Evolutionary conservation across 2,888 invertebrate genomes (phyloP), one percentile per base, ranked within the genome.

Genomic region (Atherix ibis): DNA sequence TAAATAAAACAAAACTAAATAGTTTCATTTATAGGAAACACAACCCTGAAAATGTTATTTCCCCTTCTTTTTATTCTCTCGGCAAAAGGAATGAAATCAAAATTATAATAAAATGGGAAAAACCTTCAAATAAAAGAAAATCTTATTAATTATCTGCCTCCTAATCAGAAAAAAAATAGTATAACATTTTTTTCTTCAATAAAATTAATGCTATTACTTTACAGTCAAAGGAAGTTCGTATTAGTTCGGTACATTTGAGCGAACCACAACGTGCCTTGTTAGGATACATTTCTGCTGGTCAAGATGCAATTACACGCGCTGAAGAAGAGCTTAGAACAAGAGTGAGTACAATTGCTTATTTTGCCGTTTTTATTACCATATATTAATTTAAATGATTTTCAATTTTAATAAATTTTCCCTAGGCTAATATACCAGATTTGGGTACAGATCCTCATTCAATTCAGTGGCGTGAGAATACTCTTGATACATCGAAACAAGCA

Each of bases 401-500:
- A 26, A 18, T 18, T 13, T n/a, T 65, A 45, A 31, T 15, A 10
- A 28, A 31, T 14, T 9, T 13, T 19, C 18, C 35, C 18, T 33
- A 60, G 60, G 59, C 58, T 43, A 50, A 53, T 67, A 75, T 38
- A 64, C 83, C 83, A 14, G 76, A 79, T 43, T 63, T 89, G 37
- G 88, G 88, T 15, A 76, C 70, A 17, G 89, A 89, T 62, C 73
- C 83, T 25, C 80, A 83, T 2, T 84, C 91, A 0, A 70, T 83
- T 47, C 83, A 87, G 65, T 94, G 95, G 92, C 85, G 87, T 60
- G 88, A 91, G 54, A 83, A 85, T 41, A 85, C 85, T 2, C 67
- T 94, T 60, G 95, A 94, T 61, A 84, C 91, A 35, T 87, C 87
- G 59, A 88, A 89, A 60, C 95, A 97, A 65, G 89, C 84, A 46